These are phyloP conservation scores for Drosophila sechellia DNA, from an alignment of 1,140 invertebrate species.

Conservation along the genomic window DNA sequence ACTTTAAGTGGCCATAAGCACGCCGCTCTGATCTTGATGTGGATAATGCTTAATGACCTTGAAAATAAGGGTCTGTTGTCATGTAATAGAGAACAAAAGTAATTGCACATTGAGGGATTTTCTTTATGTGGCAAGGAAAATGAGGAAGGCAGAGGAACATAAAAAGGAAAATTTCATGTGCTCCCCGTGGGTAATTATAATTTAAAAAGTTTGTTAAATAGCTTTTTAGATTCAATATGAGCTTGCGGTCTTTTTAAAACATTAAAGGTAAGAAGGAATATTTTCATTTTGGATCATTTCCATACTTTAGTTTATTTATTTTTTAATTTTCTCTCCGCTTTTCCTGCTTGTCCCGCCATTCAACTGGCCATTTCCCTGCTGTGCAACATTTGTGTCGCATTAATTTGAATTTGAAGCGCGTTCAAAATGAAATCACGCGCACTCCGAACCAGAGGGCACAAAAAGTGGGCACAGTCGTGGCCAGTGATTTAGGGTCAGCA, in stretches of 20 bases:
- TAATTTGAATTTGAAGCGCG: slow-evolving; percentile 70
- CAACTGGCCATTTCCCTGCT: not conserved
- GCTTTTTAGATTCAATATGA: not conserved
- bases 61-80: slow-evolving; percentile 2
- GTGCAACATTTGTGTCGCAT: slow-evolving; percentile 64
- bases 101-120: slow-evolving; percentile 6
- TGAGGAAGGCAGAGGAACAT: too few species aligned
- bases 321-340: not conserved
- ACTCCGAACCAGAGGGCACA: slow-evolving; percentile 1
- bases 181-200: not conserved
- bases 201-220: not conserved
- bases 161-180: not conserved
- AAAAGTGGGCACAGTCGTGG: slow-evolving; percentile 34
- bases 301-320: not conserved
- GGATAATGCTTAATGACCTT: slow-evolving; percentile 36
- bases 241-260: not conserved
- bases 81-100: slow-evolving; percentile 5
- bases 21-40: slow-evolving; percentile 12
- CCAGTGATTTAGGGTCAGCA: slow-evolving; percentile 72
- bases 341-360: not conserved
- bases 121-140: not conserved
- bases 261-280: not conserved
- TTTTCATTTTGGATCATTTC: too few species aligned
- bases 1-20: slow-evolving; percentile 30
- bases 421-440: slow-evolving; percentile 70